Evolutionary conservation across 1,140 invertebrate genomes (phyloP).

Genomic region (Pseudomyrmex cubaensis): DNA sequence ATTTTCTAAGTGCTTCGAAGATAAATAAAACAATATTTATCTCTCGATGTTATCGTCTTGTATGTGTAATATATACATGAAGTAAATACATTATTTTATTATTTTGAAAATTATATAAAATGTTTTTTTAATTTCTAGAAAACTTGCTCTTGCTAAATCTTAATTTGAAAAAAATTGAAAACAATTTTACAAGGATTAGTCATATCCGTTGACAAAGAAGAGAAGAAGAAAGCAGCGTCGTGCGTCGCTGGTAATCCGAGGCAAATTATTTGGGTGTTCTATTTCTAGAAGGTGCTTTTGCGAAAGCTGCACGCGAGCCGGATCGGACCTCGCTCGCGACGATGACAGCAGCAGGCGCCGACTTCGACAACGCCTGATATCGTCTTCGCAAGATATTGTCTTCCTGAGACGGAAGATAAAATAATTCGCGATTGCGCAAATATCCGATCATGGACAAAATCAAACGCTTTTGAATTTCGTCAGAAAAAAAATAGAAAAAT

Average conservation of each 20-base stretch:
- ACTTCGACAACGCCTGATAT: conserved; percentile 58
- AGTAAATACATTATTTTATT: conserved; percentile 12
- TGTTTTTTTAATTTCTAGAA: too few species aligned
- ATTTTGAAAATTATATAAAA: conserved; percentile 32
- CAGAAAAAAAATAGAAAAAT: conserved; percentile 24
- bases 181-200: conserved; percentile 4
- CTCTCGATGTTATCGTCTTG: not conserved
- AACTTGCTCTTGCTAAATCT: too few species aligned
- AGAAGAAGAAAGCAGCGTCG: conserved; percentile 68
- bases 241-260: conserved; percentile 83
- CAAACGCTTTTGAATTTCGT: too few species aligned
- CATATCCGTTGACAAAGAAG: conserved; percentile 25
- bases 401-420: conserved; percentile 1
- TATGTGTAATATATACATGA: not conserved
- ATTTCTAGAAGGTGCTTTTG: conserved; percentile 86
- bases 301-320: conserved; percentile 81
- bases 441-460: conserved; percentile 2
- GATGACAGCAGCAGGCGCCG: conserved; percentile 51
- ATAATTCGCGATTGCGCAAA: conserved; percentile 13
- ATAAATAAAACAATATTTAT: too few species aligned
- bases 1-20: too few species aligned
- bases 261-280: conserved; percentile 86
- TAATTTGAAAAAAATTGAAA: too few species aligned
- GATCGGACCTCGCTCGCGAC: conserved; percentile 76
- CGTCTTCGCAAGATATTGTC: conserved; percentile 22